Evolutionary conservation across 2,888 invertebrate genomes (phyloP), one percentile per base, ranked within the genome.

Genomic region (Carterocephalus palaemon): DNA sequence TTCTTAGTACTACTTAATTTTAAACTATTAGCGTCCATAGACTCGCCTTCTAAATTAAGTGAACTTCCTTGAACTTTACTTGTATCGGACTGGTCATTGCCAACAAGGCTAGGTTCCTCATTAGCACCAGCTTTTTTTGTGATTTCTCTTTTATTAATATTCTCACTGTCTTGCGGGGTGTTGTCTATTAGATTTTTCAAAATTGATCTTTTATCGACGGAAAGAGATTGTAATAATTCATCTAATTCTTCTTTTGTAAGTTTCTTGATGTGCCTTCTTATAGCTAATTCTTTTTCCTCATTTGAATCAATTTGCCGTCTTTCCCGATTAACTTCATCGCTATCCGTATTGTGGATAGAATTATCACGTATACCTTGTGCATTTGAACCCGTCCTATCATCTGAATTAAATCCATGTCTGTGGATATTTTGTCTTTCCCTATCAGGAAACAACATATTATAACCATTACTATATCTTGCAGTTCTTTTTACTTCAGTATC

Each of bases 41-140:
- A 15, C 19, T 37, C 43, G 4, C 20, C 28, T 20, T 43, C 17
- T 23, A 45, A 17, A 24, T 19, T 29, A 9, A 24, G 24, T 8
- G 26, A 66, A 6, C 64, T 67, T 24, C 62, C 67, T 54, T 75
- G 74, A 29, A 73, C 52, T 64, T 81, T 79, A 56, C 60, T 75
- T 4, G 70, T 58, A 52, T 83, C 81, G n/a, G 71, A 67, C 38
- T 69, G 67, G 10, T 64, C 62, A 52, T 61, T 69, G 42, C 81
- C 79, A n/a, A 75, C 60, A n/a, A 57, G 67, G 55, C 62, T 71
- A 52, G 70, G 78, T 53, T 78, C 78, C 55, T 81, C 80, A 12
- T 75, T 67, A 19, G 80, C 80, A 3, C 70, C 80, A 13, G 78
- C 76, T 60, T 85, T 86, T 48, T 85, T 85, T 3, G 79, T 83